Percentiles rank a stretch among this genome's conserved stretches.
Conservation (phyloP, 2,888 invertebrate genomes). For the Odontothrips loti region DNA sequence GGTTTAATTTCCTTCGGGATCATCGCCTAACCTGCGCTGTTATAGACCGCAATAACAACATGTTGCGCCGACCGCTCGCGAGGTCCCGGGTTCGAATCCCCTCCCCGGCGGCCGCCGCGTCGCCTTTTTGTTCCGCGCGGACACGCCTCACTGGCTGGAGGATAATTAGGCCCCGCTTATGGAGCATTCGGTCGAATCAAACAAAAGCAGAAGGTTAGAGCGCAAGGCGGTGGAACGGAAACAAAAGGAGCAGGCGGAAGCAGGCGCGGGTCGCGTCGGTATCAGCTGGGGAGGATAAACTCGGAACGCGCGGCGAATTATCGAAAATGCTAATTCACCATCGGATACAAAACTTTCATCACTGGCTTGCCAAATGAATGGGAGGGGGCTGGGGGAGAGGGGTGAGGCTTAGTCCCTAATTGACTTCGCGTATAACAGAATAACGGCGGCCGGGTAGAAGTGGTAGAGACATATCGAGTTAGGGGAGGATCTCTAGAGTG, state of each 20-base stretch:
- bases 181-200: background rate
- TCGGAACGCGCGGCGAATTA: background rate
- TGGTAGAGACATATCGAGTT: background rate
- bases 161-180: background rate
- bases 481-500: background rate
- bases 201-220: background rate
- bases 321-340: slow-evolving; percentile 22
- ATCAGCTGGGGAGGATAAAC: background rate
- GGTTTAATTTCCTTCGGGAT: no score
- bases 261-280: background rate
- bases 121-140: background rate
- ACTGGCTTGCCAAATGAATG: slow-evolving; percentile 8
- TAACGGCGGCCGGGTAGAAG: background rate
- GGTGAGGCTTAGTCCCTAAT: no score
- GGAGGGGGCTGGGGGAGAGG: background rate
- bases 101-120: background rate
- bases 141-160: background rate
- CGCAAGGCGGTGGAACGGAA: background rate
- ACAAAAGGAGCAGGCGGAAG: background rate
- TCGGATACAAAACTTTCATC: slow-evolving; percentile 22
- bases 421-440: background rate
- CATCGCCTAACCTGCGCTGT: no score
- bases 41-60: no score
- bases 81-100: background rate
- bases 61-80: no score